Evolutionary conservation across 2,797 vertebrate genomes (phyloP), one percentile per base, ranked within the genome.

Genomic region (Sebastes miniatus): DNA sequence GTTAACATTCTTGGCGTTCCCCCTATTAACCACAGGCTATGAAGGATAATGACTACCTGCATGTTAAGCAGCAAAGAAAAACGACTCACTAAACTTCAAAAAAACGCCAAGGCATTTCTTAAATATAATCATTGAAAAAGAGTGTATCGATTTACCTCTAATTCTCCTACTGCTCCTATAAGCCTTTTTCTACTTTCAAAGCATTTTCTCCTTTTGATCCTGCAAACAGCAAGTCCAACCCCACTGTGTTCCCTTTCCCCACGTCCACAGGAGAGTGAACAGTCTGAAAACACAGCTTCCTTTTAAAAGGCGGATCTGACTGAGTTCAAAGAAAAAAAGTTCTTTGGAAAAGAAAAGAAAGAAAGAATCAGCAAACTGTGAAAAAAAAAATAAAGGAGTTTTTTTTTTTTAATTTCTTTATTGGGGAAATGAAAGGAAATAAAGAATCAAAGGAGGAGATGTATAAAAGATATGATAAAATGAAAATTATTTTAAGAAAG

Each of bases 321-420:
- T 20, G 84, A 89, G 87, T 89, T 93, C 89, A 93, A 90, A 93
- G 85, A 36, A 54, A 56, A 10, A 79, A 84, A 71, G 69, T 87
- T 88, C 64, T 87, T 78, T 81, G 16, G 47, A 47, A 75, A 78
- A 54, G n/a, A 69, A 77, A 61, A 69, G 52, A 73, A 83, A 81
- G 61, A 86, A 70, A 79, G 69, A 67, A 70, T 68, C 8, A 2
- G 18, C 58, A 62, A 25, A 59, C 24, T 62, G 10, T 61, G 24
- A 54, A 31, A 69, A 64, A 68, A 36, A 81, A 81, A 78, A 78
- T 65, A 82, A 75, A 63, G 32, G 7, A 12, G 5, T 72, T 73
- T 72, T 79, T 75, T 75, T 70, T 20, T 63, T 16, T 5, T 10
- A 0, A 47, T 47, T 16, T 71, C 50, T 80, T 85, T 67, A 50